A percentile compares a stretch with the other conserved stretches of the same genome.
Conservation (phyloP, 2,888 invertebrate genomes). For the Archips xylosteana region DNA sequence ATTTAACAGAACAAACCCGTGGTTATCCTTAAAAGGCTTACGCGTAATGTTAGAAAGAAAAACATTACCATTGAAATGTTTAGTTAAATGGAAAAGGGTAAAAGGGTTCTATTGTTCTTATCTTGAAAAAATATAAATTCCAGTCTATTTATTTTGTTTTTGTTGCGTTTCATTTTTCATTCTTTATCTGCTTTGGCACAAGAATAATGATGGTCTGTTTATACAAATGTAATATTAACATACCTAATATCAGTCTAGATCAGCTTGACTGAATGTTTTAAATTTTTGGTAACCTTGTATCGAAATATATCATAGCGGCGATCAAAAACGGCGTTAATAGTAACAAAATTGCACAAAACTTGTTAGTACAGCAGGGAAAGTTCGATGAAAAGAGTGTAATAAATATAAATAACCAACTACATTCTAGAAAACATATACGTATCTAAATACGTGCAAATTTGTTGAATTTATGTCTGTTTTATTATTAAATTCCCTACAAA, state of each 20-base stretch:
- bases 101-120: slow-evolving; percentile 37
- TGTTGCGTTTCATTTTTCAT: background rate
- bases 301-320: background rate
- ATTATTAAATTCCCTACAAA: too few relatives aligned
- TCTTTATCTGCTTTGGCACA: background rate
- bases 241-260: background rate
- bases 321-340: background rate
- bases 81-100: slow-evolving; percentile 31
- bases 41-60: slow-evolving; percentile 17
- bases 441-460: too few relatives aligned
- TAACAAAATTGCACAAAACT: background rate
- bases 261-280: background rate
- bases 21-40: slow-evolving; percentile 30
- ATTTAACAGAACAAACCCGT: slow-evolving; percentile 1
- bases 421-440: background rate
- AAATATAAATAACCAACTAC: background rate
- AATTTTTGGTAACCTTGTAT: background rate
- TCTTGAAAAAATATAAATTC: slow-evolving; percentile 17
- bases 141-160: slow-evolving; percentile 7
- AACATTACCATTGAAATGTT: slow-evolving; percentile 25
- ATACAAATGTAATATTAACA: background rate
- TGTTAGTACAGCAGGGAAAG: background rate
- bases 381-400: background rate
- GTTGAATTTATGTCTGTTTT: too few relatives aligned
- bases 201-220: background rate